Conservation (phyloP, 2,797 vertebrate species). For the Antennarius maculatus region DNA sequence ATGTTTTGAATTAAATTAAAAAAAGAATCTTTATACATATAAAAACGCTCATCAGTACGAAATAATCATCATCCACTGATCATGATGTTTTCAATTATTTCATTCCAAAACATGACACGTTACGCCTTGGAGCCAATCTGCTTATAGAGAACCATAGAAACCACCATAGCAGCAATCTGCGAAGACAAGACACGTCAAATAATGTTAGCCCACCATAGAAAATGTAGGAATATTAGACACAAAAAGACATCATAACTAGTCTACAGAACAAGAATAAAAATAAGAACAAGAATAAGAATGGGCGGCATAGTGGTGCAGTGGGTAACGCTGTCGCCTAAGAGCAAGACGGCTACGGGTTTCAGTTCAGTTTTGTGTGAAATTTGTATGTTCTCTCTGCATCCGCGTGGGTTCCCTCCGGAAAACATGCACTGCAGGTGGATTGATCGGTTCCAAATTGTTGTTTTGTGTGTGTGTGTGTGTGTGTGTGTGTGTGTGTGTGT, state of each 20-base stretch:
- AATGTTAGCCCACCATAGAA: neutral
- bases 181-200: slow-evolving; percentile 20
- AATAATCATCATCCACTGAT: slow-evolving; percentile 3
- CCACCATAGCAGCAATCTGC: slow-evolving; percentile 80
- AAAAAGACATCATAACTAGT: neutral
- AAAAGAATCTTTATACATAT: neutral
- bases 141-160: slow-evolving; percentile 76
- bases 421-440: too few relatives aligned
- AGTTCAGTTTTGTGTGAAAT: too few relatives aligned
- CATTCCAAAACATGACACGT: neutral
- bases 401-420: too few relatives aligned
- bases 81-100: neutral
- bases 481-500: too few relatives aligned
- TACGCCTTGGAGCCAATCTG: slow-evolving; percentile 31
- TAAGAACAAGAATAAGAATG: too few relatives aligned
- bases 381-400: too few relatives aligned
- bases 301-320: too few relatives aligned
- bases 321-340: too few relatives aligned
- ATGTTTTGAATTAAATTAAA: slow-evolving; percentile 13
- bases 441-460: too few relatives aligned
- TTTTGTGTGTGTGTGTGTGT: too few relatives aligned
- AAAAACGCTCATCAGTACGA: neutral
- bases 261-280: neutral
- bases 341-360: too few relatives aligned
- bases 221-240: neutral